phyloP scores from a whole-genome alignment of 1,140 invertebrate species.

The Limonius californicus region DNA sequence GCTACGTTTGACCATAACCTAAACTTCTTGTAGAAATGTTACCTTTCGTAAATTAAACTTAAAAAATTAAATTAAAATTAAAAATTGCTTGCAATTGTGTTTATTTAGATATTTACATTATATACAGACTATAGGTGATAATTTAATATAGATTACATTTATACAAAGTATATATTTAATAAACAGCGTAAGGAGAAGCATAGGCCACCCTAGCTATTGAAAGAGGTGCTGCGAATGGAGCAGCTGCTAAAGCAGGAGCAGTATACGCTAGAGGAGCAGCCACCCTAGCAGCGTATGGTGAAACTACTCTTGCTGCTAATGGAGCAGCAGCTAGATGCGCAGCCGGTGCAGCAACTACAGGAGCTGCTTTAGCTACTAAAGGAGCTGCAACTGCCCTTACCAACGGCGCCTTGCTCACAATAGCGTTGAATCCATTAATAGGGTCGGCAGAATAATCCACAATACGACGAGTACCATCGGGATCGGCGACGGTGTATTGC shows the following conservation, averaged over 20 bases:
- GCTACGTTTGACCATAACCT: too few relatives aligned
- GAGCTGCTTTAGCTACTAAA: constrained; percentile 39
- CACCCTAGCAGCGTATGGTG: constrained; percentile 3
- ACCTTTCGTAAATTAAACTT: too few relatives aligned
- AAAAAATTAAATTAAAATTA: too few relatives aligned
- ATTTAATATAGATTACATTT: constrained; percentile 43
- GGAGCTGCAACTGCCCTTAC: constrained; percentile 40
- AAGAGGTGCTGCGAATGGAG: constrained; percentile 18
- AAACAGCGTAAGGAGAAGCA: constrained; percentile 22
- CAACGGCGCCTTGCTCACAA: constrained; percentile 39
- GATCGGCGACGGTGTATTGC: constrained; percentile 60
- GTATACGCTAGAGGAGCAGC: not conserved
- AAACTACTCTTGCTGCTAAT: not conserved
- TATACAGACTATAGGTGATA: constrained; percentile 51
- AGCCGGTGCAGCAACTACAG: constrained; percentile 35
- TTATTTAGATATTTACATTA: constrained; percentile 13
- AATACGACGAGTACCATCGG: constrained; percentile 61
- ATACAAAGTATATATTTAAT: not conserved
- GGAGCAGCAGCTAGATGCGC: constrained; percentile 20
- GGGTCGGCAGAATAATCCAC: constrained; percentile 61
- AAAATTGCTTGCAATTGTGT: not conserved
- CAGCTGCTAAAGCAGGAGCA: constrained; percentile 12
- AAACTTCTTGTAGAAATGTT: too few relatives aligned
- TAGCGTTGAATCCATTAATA: constrained; percentile 48
- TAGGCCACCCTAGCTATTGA: constrained; percentile 41